A percentile compares a stretch with the other conserved stretches of the same genome.
Conservation (phyloP, 1,140 invertebrate genomes). For the Latrodectus geometricus region DNA sequence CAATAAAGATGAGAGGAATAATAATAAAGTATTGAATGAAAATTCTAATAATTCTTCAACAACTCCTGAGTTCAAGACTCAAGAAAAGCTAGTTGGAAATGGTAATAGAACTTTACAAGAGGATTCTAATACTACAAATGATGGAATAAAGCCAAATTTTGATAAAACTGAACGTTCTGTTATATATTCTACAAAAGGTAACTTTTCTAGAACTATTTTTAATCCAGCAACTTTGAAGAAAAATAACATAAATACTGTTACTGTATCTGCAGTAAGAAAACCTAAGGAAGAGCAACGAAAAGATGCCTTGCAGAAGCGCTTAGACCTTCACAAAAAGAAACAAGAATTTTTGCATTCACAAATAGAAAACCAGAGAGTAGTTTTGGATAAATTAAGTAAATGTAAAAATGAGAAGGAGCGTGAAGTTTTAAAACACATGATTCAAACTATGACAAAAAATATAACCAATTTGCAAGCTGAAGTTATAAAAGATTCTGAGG, state of each 20-base stretch:
- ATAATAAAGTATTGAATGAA: background rate
- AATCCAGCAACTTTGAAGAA: conserved; percentile 69
- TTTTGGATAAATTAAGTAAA: conserved; percentile 12
- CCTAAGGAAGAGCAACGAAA: conserved; percentile 76
- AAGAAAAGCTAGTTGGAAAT: background rate
- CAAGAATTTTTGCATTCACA: conserved; percentile 84
- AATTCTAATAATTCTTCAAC: background rate
- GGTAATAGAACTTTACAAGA: background rate
- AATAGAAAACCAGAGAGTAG: conserved; percentile 78
- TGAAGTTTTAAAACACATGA: conserved; percentile 17
- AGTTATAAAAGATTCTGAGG: conserved; percentile 13
- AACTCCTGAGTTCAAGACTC: background rate
- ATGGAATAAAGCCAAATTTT: background rate
- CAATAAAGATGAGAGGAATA: conserved; percentile 67
- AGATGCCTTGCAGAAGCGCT: conserved; percentile 79
- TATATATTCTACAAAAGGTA: conserved; percentile 67
- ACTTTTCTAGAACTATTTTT: conserved; percentile 72
- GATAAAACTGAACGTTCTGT: conserved; percentile 61
- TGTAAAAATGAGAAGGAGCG: conserved; percentile 44
- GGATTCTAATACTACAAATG: background rate
- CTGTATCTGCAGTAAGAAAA: conserved; percentile 72
- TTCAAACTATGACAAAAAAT: conserved; percentile 1
- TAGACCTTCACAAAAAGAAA: conserved; percentile 81
- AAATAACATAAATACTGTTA: conserved; percentile 56
- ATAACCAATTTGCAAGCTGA: conserved; percentile 12